These are phyloP conservation scores for Lytechinus pictus DNA, from an alignment of 35 echinoderm and acorn worm genomes.

Conservation along the genomic window DNA sequence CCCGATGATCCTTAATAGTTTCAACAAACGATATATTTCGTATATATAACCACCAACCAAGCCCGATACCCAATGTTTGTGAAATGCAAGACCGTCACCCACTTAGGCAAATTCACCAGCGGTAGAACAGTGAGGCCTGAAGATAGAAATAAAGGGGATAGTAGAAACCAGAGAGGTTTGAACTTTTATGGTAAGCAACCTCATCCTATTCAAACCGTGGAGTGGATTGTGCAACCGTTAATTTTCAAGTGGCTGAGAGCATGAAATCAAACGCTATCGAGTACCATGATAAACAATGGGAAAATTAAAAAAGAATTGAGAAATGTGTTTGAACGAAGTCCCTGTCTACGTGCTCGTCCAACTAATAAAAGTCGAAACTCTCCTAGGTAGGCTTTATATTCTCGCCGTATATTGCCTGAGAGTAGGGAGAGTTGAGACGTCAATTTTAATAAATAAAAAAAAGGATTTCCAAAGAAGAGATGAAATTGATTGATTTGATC, in stretches of 20 bases:
- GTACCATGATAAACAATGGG: neutral
- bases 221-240: neutral
- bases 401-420: neutral
- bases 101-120: neutral
- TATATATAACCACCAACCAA: neutral
- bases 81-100: neutral
- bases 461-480: neutral
- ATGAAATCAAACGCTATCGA: neutral
- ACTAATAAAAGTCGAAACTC: neutral
- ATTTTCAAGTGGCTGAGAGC: neutral
- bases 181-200: neutral
- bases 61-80: neutral
- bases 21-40: too few species aligned
- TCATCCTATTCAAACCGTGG: neutral
- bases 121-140: neutral
- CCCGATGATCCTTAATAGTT: too few species aligned
- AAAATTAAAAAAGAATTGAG: neutral
- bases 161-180: neutral
- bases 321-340: neutral
- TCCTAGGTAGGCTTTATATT: neutral
- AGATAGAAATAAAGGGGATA: neutral
- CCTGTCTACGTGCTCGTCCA: neutral
- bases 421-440: neutral
- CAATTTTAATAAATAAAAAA: neutral
- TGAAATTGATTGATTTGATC: neutral